These are phyloP conservation scores for Anthoscopus minutus DNA, from an alignment of 2,113 vertebrate genomes.

Conservation along the genomic window DNA sequence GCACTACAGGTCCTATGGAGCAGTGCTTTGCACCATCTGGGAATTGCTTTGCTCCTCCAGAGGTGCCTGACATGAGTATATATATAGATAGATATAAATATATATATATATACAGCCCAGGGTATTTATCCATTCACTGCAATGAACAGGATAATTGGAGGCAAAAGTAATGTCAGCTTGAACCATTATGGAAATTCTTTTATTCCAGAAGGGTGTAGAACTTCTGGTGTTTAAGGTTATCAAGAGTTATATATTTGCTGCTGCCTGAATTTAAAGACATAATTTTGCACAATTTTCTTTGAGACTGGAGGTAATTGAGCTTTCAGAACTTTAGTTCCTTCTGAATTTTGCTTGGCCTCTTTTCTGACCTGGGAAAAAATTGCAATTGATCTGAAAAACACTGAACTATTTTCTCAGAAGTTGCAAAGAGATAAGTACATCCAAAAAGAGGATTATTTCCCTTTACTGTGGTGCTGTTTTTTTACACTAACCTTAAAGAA, in stretches of 20 bases:
- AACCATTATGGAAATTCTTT: background rate
- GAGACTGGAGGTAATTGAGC: background rate
- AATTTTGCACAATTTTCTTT: slow-evolving; percentile 14
- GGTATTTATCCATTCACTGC: background rate
- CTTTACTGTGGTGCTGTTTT: background rate
- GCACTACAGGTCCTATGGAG: background rate
- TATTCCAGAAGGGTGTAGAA: background rate
- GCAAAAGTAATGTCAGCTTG: background rate
- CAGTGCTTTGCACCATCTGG: background rate
- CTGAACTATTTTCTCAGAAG: background rate
- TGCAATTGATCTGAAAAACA: background rate
- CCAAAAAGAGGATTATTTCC: background rate
- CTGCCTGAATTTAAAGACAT: slow-evolving; percentile 5
- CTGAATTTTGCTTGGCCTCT: background rate
- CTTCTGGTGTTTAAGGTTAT: background rate
- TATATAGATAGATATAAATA: no score
- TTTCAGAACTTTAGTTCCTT: background rate
- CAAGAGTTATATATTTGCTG: background rate
- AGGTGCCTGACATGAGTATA: background rate
- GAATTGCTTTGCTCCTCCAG: background rate
- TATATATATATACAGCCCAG: background rate
- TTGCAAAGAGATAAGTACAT: background rate
- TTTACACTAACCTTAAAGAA: background rate
- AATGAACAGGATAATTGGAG: background rate
- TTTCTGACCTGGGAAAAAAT: background rate